Conservation (phyloP, 2,888 invertebrate species). For the Drosophila buzzatii region DNA sequence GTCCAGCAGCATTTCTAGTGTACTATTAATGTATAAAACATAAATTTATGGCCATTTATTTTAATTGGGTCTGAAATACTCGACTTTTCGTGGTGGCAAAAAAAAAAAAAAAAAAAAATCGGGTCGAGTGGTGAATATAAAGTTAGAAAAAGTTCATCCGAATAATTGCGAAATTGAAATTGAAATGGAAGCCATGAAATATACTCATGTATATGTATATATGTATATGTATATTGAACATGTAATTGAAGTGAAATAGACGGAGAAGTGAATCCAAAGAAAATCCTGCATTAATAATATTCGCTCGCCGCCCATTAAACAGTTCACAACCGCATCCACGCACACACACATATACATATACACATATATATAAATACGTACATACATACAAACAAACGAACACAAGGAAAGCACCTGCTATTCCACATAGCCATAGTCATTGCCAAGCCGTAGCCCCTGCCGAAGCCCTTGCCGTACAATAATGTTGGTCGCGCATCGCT, state of each 20-base stretch:
- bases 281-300: conserved; percentile 22
- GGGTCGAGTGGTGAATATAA: conserved; percentile 78
- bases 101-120: conserved; percentile 44
- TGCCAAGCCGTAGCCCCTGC: not conserved
- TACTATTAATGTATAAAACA: conserved; percentile 16
- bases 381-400: not conserved
- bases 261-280: conserved; percentile 23
- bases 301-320: conserved; percentile 17
- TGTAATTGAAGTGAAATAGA: conserved; percentile 38
- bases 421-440: conserved; percentile 4
- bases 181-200: conserved; percentile 18
- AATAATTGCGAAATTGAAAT: conserved; percentile 51
- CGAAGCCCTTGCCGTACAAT: not conserved
- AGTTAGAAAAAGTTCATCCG: conserved; percentile 56
- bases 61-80: conserved; percentile 37
- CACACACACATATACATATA: no score
- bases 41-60: conserved; percentile 17
- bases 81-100: conserved; percentile 64
- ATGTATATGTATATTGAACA: not conserved
- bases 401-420: conserved; percentile 22
- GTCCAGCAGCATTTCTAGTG: conserved; percentile 19
- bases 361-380: no score
- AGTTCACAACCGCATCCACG: conserved; percentile 3
- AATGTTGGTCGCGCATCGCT: conserved; percentile 37
- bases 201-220: not conserved